Percentiles rank a stretch among this genome's conserved stretches.
phyloP scores from a whole-genome alignment of 2,113 vertebrate genomes.

The Mesitornis unicolor region DNA sequence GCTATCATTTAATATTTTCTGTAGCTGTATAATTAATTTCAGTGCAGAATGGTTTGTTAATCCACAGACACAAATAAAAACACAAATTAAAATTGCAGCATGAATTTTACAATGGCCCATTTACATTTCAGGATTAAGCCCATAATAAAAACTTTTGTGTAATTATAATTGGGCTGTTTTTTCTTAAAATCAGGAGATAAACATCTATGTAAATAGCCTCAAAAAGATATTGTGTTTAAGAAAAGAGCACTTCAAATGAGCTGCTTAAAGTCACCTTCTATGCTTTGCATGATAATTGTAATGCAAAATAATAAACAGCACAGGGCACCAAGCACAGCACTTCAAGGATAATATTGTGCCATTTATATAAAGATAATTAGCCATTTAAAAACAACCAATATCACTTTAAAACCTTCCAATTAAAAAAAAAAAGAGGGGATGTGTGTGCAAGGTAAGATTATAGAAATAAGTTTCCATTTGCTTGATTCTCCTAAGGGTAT shows the following conservation, averaged over 20 bases:
- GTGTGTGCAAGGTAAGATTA: constrained; percentile 39
- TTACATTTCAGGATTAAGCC: constrained; percentile 71
- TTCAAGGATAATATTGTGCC: constrained; percentile 57
- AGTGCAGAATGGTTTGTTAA: constrained; percentile 36
- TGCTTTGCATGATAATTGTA: constrained; percentile 72
- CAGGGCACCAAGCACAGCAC: constrained; percentile 20
- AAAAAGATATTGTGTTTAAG: constrained; percentile 64
- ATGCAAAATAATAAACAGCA: constrained; percentile 70
- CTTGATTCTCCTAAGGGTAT: constrained; percentile 6
- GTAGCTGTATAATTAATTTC: constrained; percentile 63
- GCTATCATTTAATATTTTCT: constrained; percentile 49
- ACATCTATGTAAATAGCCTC: constrained; percentile 71
- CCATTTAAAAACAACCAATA: constrained; percentile 68
- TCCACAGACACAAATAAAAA: constrained; percentile 58
- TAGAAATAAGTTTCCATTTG: constrained; percentile 59
- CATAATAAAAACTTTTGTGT: constrained; percentile 70
- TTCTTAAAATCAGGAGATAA: constrained; percentile 65
- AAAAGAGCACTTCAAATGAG: constrained; percentile 66
- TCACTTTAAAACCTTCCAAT: constrained; percentile 65
- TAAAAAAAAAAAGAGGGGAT: neutral
- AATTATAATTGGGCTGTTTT: constrained; percentile 72
- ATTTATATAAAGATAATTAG: constrained; percentile 73
- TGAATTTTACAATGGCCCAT: constrained; percentile 52
- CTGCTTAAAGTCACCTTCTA: constrained; percentile 74
- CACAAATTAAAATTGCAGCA: constrained; percentile 66